These are phyloP conservation scores for Campaea margaritaria DNA, from an alignment of 2,888 invertebrate species.

Conservation along the genomic window DNA sequence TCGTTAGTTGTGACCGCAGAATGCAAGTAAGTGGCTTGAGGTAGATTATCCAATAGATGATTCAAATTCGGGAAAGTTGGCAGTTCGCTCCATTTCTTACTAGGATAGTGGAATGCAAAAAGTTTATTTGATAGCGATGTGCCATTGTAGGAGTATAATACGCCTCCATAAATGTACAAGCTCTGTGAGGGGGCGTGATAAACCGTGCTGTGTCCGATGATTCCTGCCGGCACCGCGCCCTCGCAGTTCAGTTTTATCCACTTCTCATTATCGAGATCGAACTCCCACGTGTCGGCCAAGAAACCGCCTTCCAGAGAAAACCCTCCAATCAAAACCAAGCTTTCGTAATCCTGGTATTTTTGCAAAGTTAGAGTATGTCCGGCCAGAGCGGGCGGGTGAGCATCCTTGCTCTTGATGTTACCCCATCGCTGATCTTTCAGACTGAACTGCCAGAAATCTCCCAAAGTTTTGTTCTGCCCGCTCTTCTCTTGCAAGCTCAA, in stretches of 20 bases:
- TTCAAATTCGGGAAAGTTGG: slow-evolving; percentile 89
- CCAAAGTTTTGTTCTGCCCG: slow-evolving; percentile 87
- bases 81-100: slow-evolving; percentile 91
- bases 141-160: slow-evolving; percentile 89
- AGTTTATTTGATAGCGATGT: slow-evolving; percentile 91
- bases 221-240: slow-evolving; percentile 91
- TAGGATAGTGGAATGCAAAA: slow-evolving; percentile 91
- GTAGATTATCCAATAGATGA: slow-evolving; percentile 84
- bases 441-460: slow-evolving; percentile 97
- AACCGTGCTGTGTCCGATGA: slow-evolving; percentile 96
- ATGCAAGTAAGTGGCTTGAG: slow-evolving; percentile 93
- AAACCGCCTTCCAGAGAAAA: slow-evolving; percentile 91
- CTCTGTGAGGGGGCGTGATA: slow-evolving; percentile 93
- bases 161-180: slow-evolving; percentile 96
- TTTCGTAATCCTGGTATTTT: slow-evolving; percentile 89
- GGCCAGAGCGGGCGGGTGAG: slow-evolving; percentile 89
- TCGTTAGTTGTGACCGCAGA: slow-evolving; percentile 95
- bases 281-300: slow-evolving; percentile 91
- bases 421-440: slow-evolving; percentile 93
- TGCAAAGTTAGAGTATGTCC: slow-evolving; percentile 95
- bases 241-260: slow-evolving; percentile 89
- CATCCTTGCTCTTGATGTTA: slow-evolving; percentile 85
- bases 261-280: slow-evolving; percentile 89
- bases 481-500: slow-evolving; percentile 87
- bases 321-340: slow-evolving; percentile 94